Conservation (phyloP, 2,888 invertebrate genomes). For the Gerris lacustris region DNA sequence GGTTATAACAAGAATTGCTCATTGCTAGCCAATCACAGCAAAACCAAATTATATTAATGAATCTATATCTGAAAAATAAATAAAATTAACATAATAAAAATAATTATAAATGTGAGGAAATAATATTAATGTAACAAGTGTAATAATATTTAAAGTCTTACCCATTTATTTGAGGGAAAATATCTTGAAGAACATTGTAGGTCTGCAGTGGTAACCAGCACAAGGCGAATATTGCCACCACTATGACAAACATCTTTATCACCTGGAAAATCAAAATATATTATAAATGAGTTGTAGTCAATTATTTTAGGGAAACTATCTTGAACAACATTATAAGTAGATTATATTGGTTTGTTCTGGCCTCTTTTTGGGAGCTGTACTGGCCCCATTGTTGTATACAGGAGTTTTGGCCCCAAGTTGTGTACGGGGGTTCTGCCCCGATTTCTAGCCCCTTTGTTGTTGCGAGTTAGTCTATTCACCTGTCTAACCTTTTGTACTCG, state of each 20-base stretch:
- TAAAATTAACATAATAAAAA: not conserved
- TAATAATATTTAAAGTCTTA: conserved; percentile 38
- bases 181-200: conserved; percentile 58
- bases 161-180: conserved; percentile 57
- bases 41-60: conserved; percentile 76
- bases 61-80: conserved; percentile 51
- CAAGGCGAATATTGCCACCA: conserved; percentile 65
- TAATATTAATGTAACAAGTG: not conserved
- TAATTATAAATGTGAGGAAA: not conserved
- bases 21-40: conserved; percentile 77
- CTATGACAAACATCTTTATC: conserved; percentile 77
- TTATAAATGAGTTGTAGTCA: too few relatives aligned
- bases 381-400: too few relatives aligned
- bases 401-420: too few relatives aligned
- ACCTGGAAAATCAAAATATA: conserved; percentile 45
- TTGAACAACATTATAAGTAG: too few relatives aligned
- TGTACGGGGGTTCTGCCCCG: too few relatives aligned
- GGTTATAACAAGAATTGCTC: conserved; percentile 83
- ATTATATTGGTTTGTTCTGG: too few relatives aligned
- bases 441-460: too few relatives aligned
- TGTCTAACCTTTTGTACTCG: too few relatives aligned
- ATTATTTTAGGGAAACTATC: too few relatives aligned
- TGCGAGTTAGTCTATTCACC: too few relatives aligned
- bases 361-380: too few relatives aligned
- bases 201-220: conserved; percentile 74